phyloP scores from a whole-genome alignment of 2,797 vertebrate genomes.

The Numenius phaeopus region DNA sequence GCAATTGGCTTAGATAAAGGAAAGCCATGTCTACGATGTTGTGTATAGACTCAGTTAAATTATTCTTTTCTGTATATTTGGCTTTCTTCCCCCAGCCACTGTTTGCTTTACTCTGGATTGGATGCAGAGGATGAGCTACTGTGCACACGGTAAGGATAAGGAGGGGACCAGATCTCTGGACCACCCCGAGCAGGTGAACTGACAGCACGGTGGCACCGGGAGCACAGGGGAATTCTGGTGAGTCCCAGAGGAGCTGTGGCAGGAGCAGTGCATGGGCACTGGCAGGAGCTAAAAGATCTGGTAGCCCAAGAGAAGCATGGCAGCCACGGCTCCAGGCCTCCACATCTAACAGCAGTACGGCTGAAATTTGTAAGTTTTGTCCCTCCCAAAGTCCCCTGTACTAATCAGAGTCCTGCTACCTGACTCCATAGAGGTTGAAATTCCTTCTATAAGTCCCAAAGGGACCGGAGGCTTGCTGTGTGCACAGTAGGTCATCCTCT shows the following conservation, averaged over 20 bases:
- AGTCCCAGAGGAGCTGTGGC: neutral
- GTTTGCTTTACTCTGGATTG: neutral
- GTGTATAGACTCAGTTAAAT: neutral
- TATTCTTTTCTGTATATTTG: neutral
- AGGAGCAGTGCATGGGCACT: neutral
- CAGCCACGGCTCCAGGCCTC: neutral
- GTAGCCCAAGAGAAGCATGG: neutral
- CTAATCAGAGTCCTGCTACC: neutral
- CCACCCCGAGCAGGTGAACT: rapidly evolving
- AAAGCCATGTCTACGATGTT: neutral
- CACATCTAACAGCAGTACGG: neutral
- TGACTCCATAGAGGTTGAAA: neutral
- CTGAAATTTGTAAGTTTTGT: neutral
- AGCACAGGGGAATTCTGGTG: neutral
- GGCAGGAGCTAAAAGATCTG: neutral
- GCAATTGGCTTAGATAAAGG: neutral
- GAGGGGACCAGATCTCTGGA: neutral
- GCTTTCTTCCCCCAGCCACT: neutral
- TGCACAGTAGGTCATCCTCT: neutral
- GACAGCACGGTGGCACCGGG: rapidly evolving
- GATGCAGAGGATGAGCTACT: neutral
- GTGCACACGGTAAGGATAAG: neutral
- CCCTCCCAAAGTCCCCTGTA: neutral
- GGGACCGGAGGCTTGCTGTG: no score
- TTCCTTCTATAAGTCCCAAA: neutral